Conservation (phyloP, 2,888 invertebrate species). For the Chloromyia formosa region DNA sequence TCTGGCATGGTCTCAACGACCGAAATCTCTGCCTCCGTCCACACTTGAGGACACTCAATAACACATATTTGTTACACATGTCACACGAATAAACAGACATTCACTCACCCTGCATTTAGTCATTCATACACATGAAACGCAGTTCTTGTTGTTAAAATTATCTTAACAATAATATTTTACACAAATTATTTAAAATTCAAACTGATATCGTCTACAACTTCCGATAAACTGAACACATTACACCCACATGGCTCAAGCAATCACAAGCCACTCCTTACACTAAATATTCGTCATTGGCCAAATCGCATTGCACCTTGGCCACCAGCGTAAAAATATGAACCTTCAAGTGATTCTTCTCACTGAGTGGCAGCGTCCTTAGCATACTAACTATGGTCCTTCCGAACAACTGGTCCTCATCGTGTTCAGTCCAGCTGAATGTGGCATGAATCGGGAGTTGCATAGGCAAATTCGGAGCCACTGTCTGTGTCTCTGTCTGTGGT, state of each 20-base stretch:
- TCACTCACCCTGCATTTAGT: too few relatives aligned
- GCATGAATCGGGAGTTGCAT: conserved; percentile 26
- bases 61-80: too few relatives aligned
- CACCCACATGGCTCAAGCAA: background rate
- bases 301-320: conserved; percentile 31
- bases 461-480: background rate
- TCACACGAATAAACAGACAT: too few relatives aligned
- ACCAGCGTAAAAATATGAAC: conserved; percentile 44
- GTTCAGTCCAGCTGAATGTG: conserved; percentile 39
- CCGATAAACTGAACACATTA: background rate
- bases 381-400: conserved; percentile 45
- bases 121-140: too few relatives aligned
- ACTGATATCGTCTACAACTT: too few relatives aligned
- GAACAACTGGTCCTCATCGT: conserved; percentile 45
- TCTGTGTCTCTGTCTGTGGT: background rate
- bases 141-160: too few relatives aligned
- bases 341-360: conserved; percentile 43
- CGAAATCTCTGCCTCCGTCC: too few relatives aligned
- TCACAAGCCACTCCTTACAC: conserved; percentile 30
- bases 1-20: too few relatives aligned
- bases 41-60: too few relatives aligned
- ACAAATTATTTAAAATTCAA: background rate
- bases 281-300: conserved; percentile 38
- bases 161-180: too few relatives aligned
- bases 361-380: conserved; percentile 39